These are phyloP conservation scores for Laticauda laticaudata DNA, from an alignment of 2,113 vertebrate genomes.

Conservation along the genomic window DNA sequence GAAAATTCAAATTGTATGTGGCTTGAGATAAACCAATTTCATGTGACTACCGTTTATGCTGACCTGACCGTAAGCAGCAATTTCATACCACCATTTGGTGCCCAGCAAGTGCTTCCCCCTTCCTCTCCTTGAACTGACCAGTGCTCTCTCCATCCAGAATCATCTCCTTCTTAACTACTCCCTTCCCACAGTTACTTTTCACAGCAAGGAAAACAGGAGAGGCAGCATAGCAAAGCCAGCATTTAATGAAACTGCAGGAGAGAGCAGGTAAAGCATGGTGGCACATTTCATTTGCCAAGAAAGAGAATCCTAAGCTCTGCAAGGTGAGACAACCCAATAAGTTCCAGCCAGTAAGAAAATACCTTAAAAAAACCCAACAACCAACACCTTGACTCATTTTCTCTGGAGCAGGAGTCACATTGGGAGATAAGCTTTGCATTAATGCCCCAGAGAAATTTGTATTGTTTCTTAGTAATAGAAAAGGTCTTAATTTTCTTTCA, in stretches of 20 bases:
- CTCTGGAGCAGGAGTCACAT: not conserved
- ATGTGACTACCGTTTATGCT: not conserved
- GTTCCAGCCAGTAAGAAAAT: not conserved
- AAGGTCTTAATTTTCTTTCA: not conserved
- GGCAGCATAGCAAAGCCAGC: not conserved
- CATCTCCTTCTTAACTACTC: not conserved
- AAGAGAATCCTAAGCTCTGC: not conserved
- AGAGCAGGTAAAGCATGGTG: not conserved
- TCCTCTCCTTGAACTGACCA: not conserved
- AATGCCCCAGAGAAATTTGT: not conserved
- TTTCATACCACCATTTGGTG: not conserved
- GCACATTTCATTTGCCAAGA: not conserved
- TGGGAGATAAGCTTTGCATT: not conserved
- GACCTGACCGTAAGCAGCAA: not conserved
- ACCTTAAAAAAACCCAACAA: not conserved
- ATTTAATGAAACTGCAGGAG: not conserved
- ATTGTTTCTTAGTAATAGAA: not conserved
- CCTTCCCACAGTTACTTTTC: not conserved
- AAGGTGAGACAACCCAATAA: not conserved
- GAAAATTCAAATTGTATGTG: not conserved
- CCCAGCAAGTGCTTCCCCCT: not conserved
- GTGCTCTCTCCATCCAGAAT: not conserved
- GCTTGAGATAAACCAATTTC: not conserved
- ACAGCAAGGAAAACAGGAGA: not conserved
- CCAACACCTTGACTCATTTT: not conserved